Evolutionary conservation across 2,888 invertebrate genomes (phyloP), one percentile per base, ranked within the genome.

Genomic region (Lasioglossum marginatum): DNA sequence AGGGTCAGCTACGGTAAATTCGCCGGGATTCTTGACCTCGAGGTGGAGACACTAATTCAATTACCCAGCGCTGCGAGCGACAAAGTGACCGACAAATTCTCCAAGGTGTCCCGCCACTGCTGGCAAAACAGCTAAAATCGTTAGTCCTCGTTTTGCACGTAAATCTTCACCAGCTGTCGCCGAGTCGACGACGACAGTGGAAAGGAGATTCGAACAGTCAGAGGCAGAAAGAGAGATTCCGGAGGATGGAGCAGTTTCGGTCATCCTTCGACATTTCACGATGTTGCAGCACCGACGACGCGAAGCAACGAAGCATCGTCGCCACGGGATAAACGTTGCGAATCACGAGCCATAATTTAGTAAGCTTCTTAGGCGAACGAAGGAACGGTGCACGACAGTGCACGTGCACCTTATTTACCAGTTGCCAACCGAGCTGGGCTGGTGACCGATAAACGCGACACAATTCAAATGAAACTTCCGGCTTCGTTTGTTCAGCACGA

Each of bases 401-500:
- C 88, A 81, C 84, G 78, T 88, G 86, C 82, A 72, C 75, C 72
- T 87, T 72, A 86, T 86, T 88, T 83, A 83, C 37, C 63, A 60
- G 74, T 43, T 40, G 66, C 45, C 72, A 43, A 52, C 40, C 71
- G 31, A 23, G 45, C 63, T 31, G 34, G 71, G 48, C 68, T 63
- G 73, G 77, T 74, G 77, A 68, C 82, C 82, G 85, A 89, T 88
- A 90, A 91, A 92, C 87, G 87, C 79, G 48, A 78, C 81, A 78
- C 83, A 87, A 91, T 91, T 90, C 86, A 91, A 89, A 91, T 89
- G 88, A 88, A 91, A 91, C 89, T 92, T 92, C 92, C 92, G 91
- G 91, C 78, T 91, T 87, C 85, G 86, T 88, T 92, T 90, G 87
- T 82, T 68, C 77, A 48, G 77, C 79, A 31, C 84, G 79, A 88